Conservation (phyloP, 2,888 invertebrate genomes). For the Caenorhabditis sinica region DNA sequence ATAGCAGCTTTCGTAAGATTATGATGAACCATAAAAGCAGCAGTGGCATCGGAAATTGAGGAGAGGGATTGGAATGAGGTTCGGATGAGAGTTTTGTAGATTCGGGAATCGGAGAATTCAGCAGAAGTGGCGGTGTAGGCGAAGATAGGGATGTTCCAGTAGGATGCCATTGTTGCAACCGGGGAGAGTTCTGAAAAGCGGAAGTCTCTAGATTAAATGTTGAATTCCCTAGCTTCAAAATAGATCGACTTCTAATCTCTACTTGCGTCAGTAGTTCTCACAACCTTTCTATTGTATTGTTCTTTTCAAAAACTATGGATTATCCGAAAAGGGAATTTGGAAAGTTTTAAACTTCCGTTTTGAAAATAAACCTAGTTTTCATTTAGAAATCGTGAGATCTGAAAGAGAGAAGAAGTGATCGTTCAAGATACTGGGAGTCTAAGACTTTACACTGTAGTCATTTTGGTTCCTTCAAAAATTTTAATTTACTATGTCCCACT, state of each 20-base stretch:
- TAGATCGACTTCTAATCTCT: background rate
- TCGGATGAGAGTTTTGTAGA: constrained; percentile 77
- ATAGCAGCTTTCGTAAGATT: constrained; percentile 68
- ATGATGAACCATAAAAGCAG: constrained; percentile 68
- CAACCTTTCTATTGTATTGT: no score
- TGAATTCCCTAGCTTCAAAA: background rate
- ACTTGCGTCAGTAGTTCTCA: no score
- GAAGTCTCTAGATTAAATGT: background rate
- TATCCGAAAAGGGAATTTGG: no score
- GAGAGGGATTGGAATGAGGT: constrained; percentile 65
- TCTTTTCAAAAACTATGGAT: no score
- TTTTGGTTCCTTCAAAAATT: no score
- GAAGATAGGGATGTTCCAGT: constrained; percentile 75
- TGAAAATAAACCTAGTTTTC: background rate
- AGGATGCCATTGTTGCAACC: constrained; percentile 76
- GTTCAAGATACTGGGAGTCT: no score
- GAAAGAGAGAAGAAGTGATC: no score
- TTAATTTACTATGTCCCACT: background rate
- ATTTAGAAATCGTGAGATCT: no score
- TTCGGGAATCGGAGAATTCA: constrained; percentile 77
- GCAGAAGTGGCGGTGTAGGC: constrained; percentile 73
- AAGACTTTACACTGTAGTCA: no score
- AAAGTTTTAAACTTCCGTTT: no score
- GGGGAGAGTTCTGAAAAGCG: constrained; percentile 66
- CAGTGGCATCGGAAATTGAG: constrained; percentile 67